A percentile compares a stretch with the other conserved stretches of the same genome.
Conservation (phyloP, 2,797 vertebrate genomes). For the Eurystomus glaucurus region DNA sequence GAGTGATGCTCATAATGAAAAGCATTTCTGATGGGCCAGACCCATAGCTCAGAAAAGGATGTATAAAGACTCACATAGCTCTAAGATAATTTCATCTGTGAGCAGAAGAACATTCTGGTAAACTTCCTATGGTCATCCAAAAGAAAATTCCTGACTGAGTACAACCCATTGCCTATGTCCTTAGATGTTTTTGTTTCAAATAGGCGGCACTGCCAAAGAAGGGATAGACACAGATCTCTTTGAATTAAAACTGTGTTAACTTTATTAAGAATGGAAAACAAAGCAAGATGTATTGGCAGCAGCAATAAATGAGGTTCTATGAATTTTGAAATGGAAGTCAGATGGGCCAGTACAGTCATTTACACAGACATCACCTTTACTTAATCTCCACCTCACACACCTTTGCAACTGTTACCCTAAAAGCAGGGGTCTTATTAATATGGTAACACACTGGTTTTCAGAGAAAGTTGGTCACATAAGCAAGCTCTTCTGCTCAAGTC, state of each 20-base stretch:
- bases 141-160: not conserved
- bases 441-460: not conserved
- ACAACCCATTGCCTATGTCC: not conserved
- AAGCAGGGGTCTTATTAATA: not conserved
- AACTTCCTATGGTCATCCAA: not conserved
- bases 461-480: not conserved
- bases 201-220: not conserved
- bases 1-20: no score
- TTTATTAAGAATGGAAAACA: not conserved
- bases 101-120: not conserved
- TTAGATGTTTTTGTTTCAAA: not conserved
- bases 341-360: not conserved
- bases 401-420: not conserved
- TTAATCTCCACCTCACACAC: not conserved
- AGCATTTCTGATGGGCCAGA: not conserved
- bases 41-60: not conserved
- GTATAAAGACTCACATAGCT: not conserved
- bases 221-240: not conserved
- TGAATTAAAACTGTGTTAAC: not conserved
- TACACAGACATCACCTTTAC: not conserved
- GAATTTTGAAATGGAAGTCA: not conserved
- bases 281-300: not conserved
- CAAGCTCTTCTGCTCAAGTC: not conserved
- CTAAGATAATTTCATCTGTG: not conserved
- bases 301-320: not conserved